These are phyloP conservation scores for Scytalopus superciliaris DNA, from an alignment of 2,113 vertebrate genomes.

Conservation along the genomic window DNA sequence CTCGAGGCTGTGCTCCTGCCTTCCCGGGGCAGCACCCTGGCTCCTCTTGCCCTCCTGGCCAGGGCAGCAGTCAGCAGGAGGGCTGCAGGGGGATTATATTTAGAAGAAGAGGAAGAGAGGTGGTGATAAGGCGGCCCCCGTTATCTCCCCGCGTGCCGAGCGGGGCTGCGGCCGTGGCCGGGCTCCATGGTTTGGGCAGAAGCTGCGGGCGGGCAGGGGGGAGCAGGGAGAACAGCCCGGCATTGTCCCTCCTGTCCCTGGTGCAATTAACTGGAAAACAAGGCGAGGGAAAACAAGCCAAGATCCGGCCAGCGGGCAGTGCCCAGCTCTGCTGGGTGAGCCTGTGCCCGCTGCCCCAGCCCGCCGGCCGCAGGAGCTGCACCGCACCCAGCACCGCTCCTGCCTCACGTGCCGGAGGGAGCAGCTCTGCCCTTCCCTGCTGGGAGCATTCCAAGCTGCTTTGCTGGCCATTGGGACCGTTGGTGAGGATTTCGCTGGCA, in stretches of 20 bases:
- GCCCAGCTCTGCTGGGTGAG: background rate
- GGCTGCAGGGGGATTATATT: constrained; percentile 66
- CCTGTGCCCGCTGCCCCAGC: background rate
- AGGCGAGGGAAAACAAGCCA: constrained; percentile 45
- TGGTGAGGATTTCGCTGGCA: background rate
- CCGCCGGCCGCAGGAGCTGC: background rate
- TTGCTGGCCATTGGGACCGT: accelerated
- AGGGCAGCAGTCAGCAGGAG: constrained; percentile 21
- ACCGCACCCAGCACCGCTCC: background rate
- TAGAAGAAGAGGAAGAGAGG: constrained; percentile 63
- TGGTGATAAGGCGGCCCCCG: constrained; percentile 38
- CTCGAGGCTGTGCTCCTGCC: background rate
- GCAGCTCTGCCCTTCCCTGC: background rate
- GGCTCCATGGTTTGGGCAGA: constrained; percentile 15
- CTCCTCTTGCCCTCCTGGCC: background rate
- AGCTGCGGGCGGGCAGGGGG: background rate
- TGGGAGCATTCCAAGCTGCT: background rate
- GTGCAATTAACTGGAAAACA: constrained; percentile 73
- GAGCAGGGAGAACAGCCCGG: constrained; percentile 52
- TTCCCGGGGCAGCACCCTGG: background rate
- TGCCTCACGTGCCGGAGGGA: background rate
- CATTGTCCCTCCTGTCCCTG: constrained; percentile 61
- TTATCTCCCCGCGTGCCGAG: constrained; percentile 35
- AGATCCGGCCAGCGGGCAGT: background rate
- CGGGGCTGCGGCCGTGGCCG: background rate